A percentile compares a stretch with the other conserved stretches of the same genome.
phyloP scores from a whole-genome alignment of 2,113 vertebrate species.

The Prolemur simus region DNA sequence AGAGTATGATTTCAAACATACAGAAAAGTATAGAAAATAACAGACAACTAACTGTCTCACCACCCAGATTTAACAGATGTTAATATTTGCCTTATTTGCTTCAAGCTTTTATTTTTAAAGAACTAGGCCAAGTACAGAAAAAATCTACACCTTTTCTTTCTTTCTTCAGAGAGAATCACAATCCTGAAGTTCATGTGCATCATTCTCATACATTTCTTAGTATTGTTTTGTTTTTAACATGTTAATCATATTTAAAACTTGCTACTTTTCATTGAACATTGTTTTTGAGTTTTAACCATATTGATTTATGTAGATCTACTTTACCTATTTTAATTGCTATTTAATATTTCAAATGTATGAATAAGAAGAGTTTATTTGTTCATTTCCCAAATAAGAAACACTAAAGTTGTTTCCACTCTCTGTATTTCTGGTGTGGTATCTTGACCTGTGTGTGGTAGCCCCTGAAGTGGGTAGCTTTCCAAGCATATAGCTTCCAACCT shows the following conservation, averaged over 20 bases:
- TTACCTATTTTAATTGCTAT: slow-evolving; percentile 2
- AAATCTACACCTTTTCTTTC: not conserved
- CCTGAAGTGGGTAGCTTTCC: not conserved
- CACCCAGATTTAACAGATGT: not conserved
- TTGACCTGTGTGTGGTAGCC: not conserved
- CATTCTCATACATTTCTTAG: not conserved
- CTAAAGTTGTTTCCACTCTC: not conserved
- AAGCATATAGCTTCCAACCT: not conserved
- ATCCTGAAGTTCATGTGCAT: not conserved
- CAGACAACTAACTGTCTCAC: not conserved
- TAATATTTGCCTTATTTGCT: not conserved
- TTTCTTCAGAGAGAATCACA: not conserved
- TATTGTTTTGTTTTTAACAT: not conserved
- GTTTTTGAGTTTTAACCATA: slow-evolving; percentile 31
- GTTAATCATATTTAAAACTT: not conserved
- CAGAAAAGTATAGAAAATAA: not conserved
- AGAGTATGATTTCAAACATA: not conserved
- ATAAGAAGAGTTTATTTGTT: not conserved
- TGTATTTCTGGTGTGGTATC: not conserved
- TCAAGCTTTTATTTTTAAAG: slow-evolving; percentile 33
- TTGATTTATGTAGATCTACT: not conserved
- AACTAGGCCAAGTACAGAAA: not conserved
- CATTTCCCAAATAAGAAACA: not conserved
- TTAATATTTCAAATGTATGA: not conserved
- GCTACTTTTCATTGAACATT: not conserved